These are phyloP conservation scores for Tetramorium bicarinatum DNA, from an alignment of 2,888 invertebrate genomes.

Conservation along the genomic window DNA sequence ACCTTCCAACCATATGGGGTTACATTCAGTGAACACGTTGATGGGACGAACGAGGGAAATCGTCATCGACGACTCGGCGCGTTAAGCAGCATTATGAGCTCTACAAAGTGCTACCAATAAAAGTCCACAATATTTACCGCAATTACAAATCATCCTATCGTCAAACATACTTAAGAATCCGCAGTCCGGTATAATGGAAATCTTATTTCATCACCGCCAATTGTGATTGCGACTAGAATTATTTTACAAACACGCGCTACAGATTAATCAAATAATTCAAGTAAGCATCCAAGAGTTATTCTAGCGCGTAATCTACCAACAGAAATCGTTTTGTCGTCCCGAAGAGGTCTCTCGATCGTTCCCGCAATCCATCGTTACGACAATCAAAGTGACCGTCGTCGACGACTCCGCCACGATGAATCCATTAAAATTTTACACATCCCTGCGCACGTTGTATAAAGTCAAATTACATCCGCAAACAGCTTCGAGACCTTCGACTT, in stretches of 20 bases:
- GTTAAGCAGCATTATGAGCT: neutral
- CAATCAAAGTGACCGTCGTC: conserved; percentile 24
- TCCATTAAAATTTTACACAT: conserved; percentile 33
- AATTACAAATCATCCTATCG: neutral
- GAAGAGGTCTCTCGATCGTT: conserved; percentile 37
- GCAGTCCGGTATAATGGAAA: neutral
- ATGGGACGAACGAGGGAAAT: conserved; percentile 56
- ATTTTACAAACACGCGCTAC: conserved; percentile 18
- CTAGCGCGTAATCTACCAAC: neutral
- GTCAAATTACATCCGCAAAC: conserved; percentile 16
- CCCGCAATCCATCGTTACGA: conserved; percentile 28
- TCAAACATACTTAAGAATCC: conserved; percentile 10
- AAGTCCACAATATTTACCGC: neutral
- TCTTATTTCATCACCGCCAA: neutral
- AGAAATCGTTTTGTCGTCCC: conserved; percentile 14
- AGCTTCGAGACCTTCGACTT: conserved; percentile 15
- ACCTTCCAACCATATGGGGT: conserved; percentile 76
- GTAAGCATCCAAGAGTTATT: neutral
- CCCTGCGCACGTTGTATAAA: conserved; percentile 26
- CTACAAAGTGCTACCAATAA: conserved; percentile 19
- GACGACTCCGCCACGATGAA: conserved; percentile 40
- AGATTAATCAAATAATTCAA: conserved; percentile 16
- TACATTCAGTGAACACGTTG: conserved; percentile 64
- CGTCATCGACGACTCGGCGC: conserved; percentile 34
- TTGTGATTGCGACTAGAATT: conserved; percentile 7